Base-by-base conservation (phyloP, 1,140 invertebrate genomes). In the Monochamus saltuarius region DNA sequence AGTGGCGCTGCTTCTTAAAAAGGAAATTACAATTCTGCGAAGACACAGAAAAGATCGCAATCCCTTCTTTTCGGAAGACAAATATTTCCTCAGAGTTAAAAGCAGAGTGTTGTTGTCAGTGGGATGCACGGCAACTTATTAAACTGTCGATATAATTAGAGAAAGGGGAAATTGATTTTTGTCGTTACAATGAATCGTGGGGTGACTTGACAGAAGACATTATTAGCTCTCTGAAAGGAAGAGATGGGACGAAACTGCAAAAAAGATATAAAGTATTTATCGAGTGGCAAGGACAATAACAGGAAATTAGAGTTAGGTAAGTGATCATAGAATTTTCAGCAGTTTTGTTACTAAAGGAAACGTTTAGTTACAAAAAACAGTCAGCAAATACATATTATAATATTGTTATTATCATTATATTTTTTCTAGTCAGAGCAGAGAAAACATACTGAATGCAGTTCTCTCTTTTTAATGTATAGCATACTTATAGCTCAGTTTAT, bases 101-200 rank as follows among this genome's bases (percentile, higher is more conserved):
- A 29, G 16, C 8, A 47, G 14, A 47, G 45, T 29, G 17, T 47
- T 47, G 45, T 19, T 19, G 45, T 47, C 19, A 29, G 6, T 22
- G 17, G 11, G 9, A 11, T 47, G 6, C 22, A 47, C 45, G 17
- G 13, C 29, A 19, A 47, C 17, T 47, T 47, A 47, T 47, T 47
- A 47, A 47, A 47, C 45, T 47, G 45, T 47, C 45, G 17, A 47
- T 47, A 47, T 47, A 47, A 47, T 47, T 47, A 47, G 45, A 47
- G 29, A 47, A 19, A 47, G 45, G 45, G 45, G 45, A 47, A 47
- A 47, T 47, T 47, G 45, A 47, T 47, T 47, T 47, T 14, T 19
- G 45, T 19, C 16, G 45, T 16, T 19, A 47, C 45, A 47, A 47
- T 47, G 45, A 47, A 47, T 43, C 45, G 45, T 6, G 17, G 17